A percentile compares a stretch with the other conserved stretches of the same genome.
Conservation (phyloP, 2,113 vertebrate species). For the Hypocryptadius cinnamomeus region DNA sequence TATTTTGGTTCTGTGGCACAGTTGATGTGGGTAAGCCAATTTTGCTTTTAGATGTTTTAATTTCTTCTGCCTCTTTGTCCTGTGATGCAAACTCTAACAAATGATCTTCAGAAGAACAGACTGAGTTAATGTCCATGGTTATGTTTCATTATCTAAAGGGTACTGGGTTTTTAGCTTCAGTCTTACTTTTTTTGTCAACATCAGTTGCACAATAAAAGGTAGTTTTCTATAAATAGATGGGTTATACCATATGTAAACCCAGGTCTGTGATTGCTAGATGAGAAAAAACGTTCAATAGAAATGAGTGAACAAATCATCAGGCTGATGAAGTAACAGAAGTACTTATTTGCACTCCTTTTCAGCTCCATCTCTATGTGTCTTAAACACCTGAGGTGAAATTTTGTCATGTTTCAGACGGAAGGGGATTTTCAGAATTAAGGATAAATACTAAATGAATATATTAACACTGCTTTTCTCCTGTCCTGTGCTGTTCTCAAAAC, state of each 20-base stretch:
- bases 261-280: background rate
- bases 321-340: background rate
- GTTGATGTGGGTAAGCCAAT: background rate
- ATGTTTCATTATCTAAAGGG: background rate
- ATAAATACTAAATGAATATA: conserved; percentile 21
- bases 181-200: background rate
- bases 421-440: conserved; percentile 3
- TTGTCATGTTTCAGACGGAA: background rate
- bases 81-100: background rate
- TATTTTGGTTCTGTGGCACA: background rate
- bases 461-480: conserved; percentile 40
- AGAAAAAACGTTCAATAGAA: background rate
- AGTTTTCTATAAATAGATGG: background rate
- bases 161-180: background rate
- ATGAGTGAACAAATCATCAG: background rate
- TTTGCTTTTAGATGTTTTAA: background rate
- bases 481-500: conserved; percentile 42
- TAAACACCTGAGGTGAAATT: conserved; percentile 1
- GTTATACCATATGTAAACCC: background rate
- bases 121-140: background rate
- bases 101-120: background rate
- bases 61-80: background rate
- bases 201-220: background rate
- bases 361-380: background rate
- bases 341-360: background rate